Conservation (phyloP, 2,888 invertebrate species). For the Neria commutata region DNA sequence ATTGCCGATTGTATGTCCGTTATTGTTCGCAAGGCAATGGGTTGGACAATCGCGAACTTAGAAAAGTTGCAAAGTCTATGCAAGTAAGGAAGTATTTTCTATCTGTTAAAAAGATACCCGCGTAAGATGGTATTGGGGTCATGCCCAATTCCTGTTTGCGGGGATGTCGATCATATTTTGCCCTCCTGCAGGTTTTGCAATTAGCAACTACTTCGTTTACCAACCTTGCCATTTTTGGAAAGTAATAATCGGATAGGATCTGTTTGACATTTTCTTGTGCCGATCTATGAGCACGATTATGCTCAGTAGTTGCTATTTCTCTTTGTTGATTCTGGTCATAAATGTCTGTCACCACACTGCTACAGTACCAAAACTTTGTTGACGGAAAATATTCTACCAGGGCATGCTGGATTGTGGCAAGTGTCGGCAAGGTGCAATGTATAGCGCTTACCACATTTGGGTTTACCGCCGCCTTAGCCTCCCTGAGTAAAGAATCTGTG, state of each 20-base stretch:
- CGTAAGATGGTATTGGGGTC: slow-evolving; percentile 8
- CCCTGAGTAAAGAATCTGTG: too few relatives aligned
- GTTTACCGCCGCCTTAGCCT: neutral
- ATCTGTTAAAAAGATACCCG: slow-evolving; percentile 8
- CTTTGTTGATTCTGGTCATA: neutral
- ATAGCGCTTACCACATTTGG: slow-evolving; percentile 23
- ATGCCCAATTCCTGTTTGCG: slow-evolving; percentile 6
- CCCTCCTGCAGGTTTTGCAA: slow-evolving; percentile 8
- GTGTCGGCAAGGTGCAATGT: slow-evolving; percentile 20
- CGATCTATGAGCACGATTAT: slow-evolving; percentile 14
- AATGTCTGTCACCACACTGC: neutral
- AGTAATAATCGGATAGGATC: slow-evolving; percentile 5
- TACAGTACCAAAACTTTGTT: slow-evolving; percentile 20
- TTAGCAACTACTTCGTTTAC: slow-evolving; percentile 13
- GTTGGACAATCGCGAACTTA: neutral
- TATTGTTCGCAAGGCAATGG: neutral
- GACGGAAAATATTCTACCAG: slow-evolving; percentile 21
- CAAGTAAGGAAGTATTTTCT: slow-evolving; percentile 3
- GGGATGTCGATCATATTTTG: slow-evolving; percentile 17
- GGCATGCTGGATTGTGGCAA: slow-evolving; percentile 24
- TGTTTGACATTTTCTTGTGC: slow-evolving; percentile 15
- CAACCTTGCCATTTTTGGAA: slow-evolving; percentile 6
- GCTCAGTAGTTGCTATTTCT: slow-evolving; percentile 7
- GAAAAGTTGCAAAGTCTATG: neutral
- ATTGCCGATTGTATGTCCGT: neutral